phyloP scores from a whole-genome alignment of 1,140 invertebrate species.

The Diabrotica virgifera region DNA sequence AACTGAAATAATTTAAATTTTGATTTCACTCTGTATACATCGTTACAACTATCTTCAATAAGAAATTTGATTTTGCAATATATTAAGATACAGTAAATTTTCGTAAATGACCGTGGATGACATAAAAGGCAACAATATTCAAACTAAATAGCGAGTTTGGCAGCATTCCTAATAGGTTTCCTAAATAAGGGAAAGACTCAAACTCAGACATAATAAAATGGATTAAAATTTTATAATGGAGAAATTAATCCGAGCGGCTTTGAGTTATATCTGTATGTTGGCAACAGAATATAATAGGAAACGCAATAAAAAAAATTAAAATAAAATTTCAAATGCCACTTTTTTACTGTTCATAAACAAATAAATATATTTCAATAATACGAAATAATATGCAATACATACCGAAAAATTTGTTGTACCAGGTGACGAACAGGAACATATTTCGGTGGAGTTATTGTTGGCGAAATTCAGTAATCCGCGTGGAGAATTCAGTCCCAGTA shows the following conservation, averaged over 20 bases:
- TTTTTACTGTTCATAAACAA: not conserved
- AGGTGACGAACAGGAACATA: slow-evolving; percentile 38
- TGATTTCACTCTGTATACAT: no score
- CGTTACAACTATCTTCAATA: no score
- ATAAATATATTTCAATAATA: not conserved
- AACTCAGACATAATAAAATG: not conserved
- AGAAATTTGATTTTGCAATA: no score
- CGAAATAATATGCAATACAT: slow-evolving; percentile 20
- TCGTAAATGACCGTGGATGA: no score
- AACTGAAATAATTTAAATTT: no score
- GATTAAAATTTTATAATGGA: not conserved
- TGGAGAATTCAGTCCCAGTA: slow-evolving; percentile 54
- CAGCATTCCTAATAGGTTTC: slow-evolving; percentile 16
- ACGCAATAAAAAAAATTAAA: not conserved
- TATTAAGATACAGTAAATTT: no score
- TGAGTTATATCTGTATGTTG: slow-evolving; percentile 8
- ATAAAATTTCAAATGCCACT: no score
- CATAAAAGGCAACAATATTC: not conserved
- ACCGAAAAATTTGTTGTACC: slow-evolving; percentile 44
- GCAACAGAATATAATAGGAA: slow-evolving; percentile 6
- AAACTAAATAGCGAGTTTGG: slow-evolving; percentile 6
- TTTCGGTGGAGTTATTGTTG: slow-evolving; percentile 26
- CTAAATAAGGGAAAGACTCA: slow-evolving; percentile 7
- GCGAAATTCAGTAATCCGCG: slow-evolving; percentile 50
- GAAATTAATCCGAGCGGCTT: slow-evolving; percentile 8